Base-by-base conservation (phyloP, 2,113 vertebrate species). In the Telmatochromis sp. region DNA sequence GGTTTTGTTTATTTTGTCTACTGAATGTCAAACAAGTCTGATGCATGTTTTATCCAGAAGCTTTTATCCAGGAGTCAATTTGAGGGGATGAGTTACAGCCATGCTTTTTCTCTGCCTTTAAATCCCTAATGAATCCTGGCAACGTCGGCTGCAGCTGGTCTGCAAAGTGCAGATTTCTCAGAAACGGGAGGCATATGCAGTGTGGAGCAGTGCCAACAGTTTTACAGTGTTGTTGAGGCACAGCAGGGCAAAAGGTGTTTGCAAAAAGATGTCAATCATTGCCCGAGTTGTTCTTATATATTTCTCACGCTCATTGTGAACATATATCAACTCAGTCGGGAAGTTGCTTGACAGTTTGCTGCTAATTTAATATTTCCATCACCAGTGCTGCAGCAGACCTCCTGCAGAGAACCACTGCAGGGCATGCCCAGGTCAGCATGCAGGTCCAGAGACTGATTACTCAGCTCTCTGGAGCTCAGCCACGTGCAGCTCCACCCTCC, bases 401-500 rank as follows among this genome's bases (percentile, higher is more conserved):
- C 86, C 57, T 81, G 26, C 7, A 78, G 15, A 78, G 80, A 42
- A 37, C 31, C 60, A 4, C 89, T 82, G 87, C 83, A 85, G 63
- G 88, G 12, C 55, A 51, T 26, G 81, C 58, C 57, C 89, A 86
- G 91, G 89, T 90, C 83, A n/a, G 81, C 86, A 42, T 87, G 85
- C 58, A 33, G 87, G 71, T 50, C 84, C 73, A 35, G 35, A 63
- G 86, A 89, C 85, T 92, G 94, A 91, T 95, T 93, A 94, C 88
- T 94, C 94, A 96, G 93, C 93, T 55, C 68, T 17, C 92, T 94
- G 91, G 91, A 90, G 47, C 55, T 31, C 33, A 75, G 91, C 93
- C 93, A 91, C 87, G n/a, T 79, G 86, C 85, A 78, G 85, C 91
- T 93, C 86, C 86, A 82, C 89, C 71, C 23, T 87, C 78, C 9